A percentile compares a stretch with the other conserved stretches of the same genome.
These are phyloP conservation scores for Cyanoliseus patagonus DNA, from an alignment of 2,113 vertebrate genomes.

Conservation along the genomic window DNA sequence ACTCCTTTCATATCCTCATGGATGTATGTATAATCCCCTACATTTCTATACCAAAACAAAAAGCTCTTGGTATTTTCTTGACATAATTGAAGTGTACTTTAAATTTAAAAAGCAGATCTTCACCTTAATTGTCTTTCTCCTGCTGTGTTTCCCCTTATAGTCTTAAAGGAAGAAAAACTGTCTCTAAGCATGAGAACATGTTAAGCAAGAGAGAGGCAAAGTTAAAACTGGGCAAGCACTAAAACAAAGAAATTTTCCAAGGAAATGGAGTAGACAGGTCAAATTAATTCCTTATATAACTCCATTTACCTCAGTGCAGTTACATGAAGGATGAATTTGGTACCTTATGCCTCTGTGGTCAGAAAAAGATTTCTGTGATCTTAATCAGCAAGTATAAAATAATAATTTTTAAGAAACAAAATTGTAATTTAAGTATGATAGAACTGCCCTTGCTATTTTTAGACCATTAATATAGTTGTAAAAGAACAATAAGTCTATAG, in stretches of 20 bases:
- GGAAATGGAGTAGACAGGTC: constrained; percentile 41
- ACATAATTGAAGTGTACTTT: not conserved
- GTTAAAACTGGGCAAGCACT: constrained; percentile 23
- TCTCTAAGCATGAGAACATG: not conserved
- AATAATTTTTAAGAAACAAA: not conserved
- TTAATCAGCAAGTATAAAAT: not conserved
- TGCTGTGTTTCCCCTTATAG: not conserved
- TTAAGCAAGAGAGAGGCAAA: not conserved
- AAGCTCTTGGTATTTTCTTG: not conserved
- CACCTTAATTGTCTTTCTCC: not conserved
- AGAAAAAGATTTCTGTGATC: constrained; percentile 5
- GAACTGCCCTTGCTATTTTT: constrained; percentile 7
- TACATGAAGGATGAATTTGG: constrained; percentile 11
- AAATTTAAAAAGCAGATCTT: constrained; percentile 27
- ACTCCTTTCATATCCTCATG: not conserved
- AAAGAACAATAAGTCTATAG: constrained; percentile 11
- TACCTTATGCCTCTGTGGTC: constrained; percentile 31
- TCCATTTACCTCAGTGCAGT: constrained; percentile 14
- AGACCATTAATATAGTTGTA: not conserved
- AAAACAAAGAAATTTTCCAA: constrained; percentile 34
- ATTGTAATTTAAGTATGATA: not conserved
- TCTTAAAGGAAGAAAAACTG: not conserved
- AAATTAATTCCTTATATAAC: constrained; percentile 60
- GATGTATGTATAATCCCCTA: not conserved
- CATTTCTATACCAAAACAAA: not conserved